These are phyloP conservation scores for Sinocyclocheilus rhinocerous DNA, from an alignment of 2,113 vertebrate species.

Conservation along the genomic window DNA sequence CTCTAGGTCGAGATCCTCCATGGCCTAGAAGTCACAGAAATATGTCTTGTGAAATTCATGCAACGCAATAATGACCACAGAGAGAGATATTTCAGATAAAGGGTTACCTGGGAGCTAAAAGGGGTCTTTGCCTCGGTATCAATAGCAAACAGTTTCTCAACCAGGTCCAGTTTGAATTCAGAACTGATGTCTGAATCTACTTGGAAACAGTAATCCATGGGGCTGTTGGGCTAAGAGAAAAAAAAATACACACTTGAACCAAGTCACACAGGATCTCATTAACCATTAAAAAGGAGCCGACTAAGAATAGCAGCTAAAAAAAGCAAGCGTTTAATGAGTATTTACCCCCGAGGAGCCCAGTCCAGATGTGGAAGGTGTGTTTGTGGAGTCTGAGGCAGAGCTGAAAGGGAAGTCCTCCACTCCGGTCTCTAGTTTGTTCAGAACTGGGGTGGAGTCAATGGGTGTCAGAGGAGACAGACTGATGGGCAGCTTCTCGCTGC, in stretches of 20 bases:
- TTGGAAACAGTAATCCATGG: constrained; percentile 75
- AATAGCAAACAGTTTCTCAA: constrained; percentile 97
- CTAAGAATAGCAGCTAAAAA: background rate
- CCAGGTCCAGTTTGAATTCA: constrained; percentile 93
- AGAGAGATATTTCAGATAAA: background rate
- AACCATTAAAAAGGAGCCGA: background rate
- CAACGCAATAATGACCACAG: background rate
- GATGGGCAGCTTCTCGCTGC: constrained; percentile 85
- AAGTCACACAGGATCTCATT: background rate
- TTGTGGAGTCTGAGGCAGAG: constrained; percentile 76
- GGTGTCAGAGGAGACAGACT: constrained; percentile 87
- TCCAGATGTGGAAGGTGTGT: constrained; percentile 69
- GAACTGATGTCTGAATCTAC: constrained; percentile 86
- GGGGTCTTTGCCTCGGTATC: constrained; percentile 91
- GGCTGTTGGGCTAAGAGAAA: constrained; percentile 79
- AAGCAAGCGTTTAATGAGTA: background rate
- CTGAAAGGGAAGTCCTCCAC: constrained; percentile 74
- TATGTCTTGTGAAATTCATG: background rate
- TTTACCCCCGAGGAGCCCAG: constrained; percentile 49
- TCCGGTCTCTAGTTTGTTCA: constrained; percentile 67
- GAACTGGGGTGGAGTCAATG: constrained; percentile 81
- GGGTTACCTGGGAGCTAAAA: constrained; percentile 85
- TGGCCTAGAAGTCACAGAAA: constrained; percentile 58
- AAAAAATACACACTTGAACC: background rate
- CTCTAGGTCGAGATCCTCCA: constrained; percentile 89